Conservation (phyloP, 1,140 invertebrate genomes). For the Nephila pilipes region DNA sequence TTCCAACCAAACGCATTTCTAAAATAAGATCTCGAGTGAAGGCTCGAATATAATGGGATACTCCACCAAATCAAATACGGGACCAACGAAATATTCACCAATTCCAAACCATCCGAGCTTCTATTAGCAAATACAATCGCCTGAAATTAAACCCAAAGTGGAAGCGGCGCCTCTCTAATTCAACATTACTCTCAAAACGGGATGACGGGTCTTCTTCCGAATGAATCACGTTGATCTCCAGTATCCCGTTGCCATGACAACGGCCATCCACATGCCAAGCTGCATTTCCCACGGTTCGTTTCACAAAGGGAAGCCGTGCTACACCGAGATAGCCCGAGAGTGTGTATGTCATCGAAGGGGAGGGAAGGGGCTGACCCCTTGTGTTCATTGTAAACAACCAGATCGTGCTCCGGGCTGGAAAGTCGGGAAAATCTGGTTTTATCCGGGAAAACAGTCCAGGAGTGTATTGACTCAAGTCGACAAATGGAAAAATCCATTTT, state of each 20-base stretch:
- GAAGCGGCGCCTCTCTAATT: constrained; percentile 10
- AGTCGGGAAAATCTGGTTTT: constrained; percentile 25
- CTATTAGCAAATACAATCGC: constrained; percentile 27
- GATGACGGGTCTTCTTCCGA: not conserved
- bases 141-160: constrained; percentile 58
- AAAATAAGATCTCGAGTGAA: not conserved
- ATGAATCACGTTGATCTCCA: constrained; percentile 55
- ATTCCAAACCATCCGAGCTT: not conserved
- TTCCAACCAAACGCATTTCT: not conserved
- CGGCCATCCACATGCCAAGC: constrained; percentile 19
- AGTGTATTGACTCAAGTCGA: constrained; percentile 31
- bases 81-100: not conserved
- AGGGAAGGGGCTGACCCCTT: not conserved
- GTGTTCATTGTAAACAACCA: constrained; percentile 31
- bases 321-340: constrained; percentile 25
- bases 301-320: constrained; percentile 35
- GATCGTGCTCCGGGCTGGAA: constrained; percentile 11
- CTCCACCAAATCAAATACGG: not conserved
- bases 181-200: constrained; percentile 5
- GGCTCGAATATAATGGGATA: not conserved
- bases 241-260: constrained; percentile 62
- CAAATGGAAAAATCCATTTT: constrained; percentile 32
- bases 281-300: constrained; percentile 56
- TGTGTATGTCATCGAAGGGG: not conserved
- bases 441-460: constrained; percentile 5